A percentile compares a stretch with the other conserved stretches of the same genome.
phyloP scores from a whole-genome alignment of 2,113 vertebrate species.

The Mormoops blainvillei region DNA sequence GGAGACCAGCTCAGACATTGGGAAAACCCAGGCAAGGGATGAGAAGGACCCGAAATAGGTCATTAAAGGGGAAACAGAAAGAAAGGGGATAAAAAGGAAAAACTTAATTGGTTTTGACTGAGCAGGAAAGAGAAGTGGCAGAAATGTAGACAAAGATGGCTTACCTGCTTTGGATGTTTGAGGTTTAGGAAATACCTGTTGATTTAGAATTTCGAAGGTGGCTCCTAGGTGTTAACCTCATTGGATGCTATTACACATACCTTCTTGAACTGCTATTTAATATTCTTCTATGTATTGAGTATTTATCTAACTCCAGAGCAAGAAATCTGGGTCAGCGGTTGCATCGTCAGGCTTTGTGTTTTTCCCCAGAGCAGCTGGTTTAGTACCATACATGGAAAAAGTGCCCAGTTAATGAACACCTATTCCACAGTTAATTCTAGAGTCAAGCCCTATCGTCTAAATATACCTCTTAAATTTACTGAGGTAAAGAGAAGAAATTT shows the following conservation, averaged over 20 bases:
- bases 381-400: neutral
- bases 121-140: neutral
- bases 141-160: neutral
- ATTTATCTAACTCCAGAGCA: neutral
- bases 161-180: neutral
- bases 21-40: neutral
- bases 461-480: neutral
- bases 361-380: neutral
- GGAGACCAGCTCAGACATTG: neutral
- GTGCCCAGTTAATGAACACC: neutral
- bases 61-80: neutral
- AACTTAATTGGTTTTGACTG: neutral
- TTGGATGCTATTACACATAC: neutral
- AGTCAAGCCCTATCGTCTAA: neutral
- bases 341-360: neutral
- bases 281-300: neutral
- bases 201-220: neutral
- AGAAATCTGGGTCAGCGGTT: neutral
- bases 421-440: neutral
- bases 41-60: neutral
- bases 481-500: neutral
- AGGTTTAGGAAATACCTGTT: neutral
- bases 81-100: neutral
- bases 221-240: neutral
- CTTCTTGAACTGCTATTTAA: neutral